A percentile compares a stretch with the other conserved stretches of the same genome.
phyloP scores from a whole-genome alignment of 2,797 vertebrate genomes.

The Amblyopsis hoosieri region DNA sequence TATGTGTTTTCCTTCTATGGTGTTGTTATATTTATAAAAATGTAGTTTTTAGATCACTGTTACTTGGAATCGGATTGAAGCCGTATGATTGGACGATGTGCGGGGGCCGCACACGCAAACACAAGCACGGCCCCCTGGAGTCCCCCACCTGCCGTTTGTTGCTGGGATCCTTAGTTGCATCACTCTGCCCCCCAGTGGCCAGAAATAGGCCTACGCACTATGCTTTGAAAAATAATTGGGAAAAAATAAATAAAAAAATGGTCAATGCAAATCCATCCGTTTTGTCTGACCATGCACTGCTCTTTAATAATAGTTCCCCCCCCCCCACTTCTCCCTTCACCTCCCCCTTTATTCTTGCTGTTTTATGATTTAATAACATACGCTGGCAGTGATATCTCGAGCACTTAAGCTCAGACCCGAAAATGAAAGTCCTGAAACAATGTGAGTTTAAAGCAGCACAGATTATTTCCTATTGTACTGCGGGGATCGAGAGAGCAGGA shows the following conservation, averaged over 20 bases:
- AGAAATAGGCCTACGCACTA: no score
- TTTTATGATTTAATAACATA: conserved; percentile 52
- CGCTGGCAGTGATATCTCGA: conserved; percentile 31
- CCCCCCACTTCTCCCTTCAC: background rate
- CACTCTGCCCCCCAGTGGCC: no score
- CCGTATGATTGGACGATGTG: no score
- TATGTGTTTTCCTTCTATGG: no score
- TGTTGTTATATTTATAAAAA: no score
- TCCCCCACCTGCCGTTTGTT: no score
- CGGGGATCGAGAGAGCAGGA: background rate
- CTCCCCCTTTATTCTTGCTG: conserved; percentile 29
- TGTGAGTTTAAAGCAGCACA: conserved; percentile 14
- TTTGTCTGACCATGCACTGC: conserved; percentile 42
- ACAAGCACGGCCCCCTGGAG: no score
- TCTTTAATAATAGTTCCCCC: conserved; percentile 39
- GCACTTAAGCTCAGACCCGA: conserved; percentile 30
- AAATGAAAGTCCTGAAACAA: conserved; percentile 52
- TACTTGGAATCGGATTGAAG: no score
- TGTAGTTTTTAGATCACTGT: no score
- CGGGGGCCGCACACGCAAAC: no score
- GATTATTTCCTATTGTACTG: conserved; percentile 30
- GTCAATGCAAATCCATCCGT: conserved; percentile 63
- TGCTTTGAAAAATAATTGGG: conserved; percentile 71
- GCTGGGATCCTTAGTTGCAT: no score
- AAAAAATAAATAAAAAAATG: conserved; percentile 73